Evolutionary conservation across 2,797 vertebrate species (phyloP), one percentile per base, ranked within the genome.

Genomic region (Halcyon smyrnensis): DNA sequence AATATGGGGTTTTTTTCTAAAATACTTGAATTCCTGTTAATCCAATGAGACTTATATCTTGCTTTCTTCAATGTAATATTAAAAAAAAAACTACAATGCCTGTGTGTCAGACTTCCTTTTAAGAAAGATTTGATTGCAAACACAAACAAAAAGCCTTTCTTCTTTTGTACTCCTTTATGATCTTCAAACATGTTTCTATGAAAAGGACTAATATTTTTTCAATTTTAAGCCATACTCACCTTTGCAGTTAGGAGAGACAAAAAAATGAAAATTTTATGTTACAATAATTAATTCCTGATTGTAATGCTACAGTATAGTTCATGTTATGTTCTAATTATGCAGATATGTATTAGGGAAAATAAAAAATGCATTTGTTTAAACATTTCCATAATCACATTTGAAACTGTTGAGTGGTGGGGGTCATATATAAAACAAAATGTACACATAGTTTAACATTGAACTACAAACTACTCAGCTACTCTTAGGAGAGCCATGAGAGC

Each of bases 261-360:
- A 82, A 96, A 97, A 88, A 74, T 1, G 69, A 83, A 95, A 97
- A 95, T 88, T 90, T 95, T 80, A 68, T 18, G 64, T 59, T 84
- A 39, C 81, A 95, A 93, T 96, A 97, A 98, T 97, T 97, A 97
- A 97, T 97, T 97, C 54, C 90, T 95, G 88, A 97, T 90, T 96
- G 87, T 56, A 95, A 97, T 43, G 64, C 87, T 89, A 67, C 64
- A 84, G 71, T 84, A 79, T 34, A 95, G 88, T 97, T 93, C 96
- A 94, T 84, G 60, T 83, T 96, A 36, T 92, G 30, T 63, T 95
- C 77, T 71, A 96, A 69, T 94, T 96, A 78, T 1, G 30, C 54
- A 97, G 84, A 96, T 78, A 97, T 11, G 76, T 82, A 78, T 63
- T 77, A 95, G 67, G 64, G 68, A 98, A 97, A 93, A 86, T 65